Base-by-base conservation (phyloP, 2,888 invertebrate genomes). In the Drosophila dives region DNA sequence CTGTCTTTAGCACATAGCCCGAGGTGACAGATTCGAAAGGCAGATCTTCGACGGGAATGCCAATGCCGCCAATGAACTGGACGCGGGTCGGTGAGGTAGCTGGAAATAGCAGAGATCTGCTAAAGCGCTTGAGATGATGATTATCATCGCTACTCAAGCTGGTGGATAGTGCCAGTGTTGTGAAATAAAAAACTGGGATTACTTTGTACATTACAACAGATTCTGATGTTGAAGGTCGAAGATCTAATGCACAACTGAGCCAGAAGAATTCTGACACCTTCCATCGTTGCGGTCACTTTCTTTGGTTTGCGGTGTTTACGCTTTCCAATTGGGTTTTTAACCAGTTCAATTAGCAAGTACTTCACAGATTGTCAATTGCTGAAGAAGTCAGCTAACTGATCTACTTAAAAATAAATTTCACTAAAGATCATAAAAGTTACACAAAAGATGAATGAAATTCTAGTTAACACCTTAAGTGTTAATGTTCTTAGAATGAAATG, bases 21-120 rank as follows among this genome's bases (percentile, higher is more conserved):
- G 92, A 90, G 12, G 92, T 93, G 33, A 93, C 82, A 0, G 92
- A 91, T 62, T 93, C 92, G 33, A 74, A 86, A 12, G 77, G 83
- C 17, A 93, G 70, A 42, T 91, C 80, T 38, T 91, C 90, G 12
- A 93, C 84, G 0, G 93, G 93, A 67, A 93, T 92, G 34, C 93
- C 93, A 42, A 93, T 90, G 42, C 93, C 93, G 10, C 80, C 88
- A 80, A 93, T 93, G 68, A 91, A 91, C 89, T 93, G 93, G 1
- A 89, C 81, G 49, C 93, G 88, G 2, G 93, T 93, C 10, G 93
- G 93, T 1, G 91, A 69, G 0, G 93, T 91, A 1, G 92, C 90
- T 23, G 93, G 93, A 69, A 91, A 93, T n/a, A 92, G 63, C 7
- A 85, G 63, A 1, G 88, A 86, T 70, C 85, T 73, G 55, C 80